Conservation (phyloP, 1,140 invertebrate species). For the Drosophila guanche region DNA sequence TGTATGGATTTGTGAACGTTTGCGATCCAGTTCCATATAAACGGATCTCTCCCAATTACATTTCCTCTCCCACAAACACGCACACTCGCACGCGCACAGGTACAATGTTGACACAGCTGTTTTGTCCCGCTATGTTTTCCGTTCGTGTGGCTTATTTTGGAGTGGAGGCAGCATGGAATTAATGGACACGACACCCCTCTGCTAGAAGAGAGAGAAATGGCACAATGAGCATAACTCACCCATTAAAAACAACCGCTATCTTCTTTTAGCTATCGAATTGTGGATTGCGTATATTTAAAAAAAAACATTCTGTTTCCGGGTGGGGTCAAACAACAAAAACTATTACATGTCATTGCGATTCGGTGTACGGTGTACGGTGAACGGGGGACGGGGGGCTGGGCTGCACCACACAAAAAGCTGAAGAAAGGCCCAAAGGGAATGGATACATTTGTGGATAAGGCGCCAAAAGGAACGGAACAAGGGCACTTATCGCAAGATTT, state of each 20-base stretch:
- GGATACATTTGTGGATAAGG: constrained; percentile 33
- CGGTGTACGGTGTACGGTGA: background rate
- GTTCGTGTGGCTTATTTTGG: too few species aligned
- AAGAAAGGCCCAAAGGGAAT: constrained; percentile 33
- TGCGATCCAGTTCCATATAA: background rate
- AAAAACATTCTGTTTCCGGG: constrained; percentile 39
- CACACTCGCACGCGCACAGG: too few species aligned
- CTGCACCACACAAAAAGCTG: constrained; percentile 1
- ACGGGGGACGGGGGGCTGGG: constrained; percentile 4
- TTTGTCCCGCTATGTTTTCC: too few species aligned
- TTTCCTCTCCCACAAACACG: background rate
- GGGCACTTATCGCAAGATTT: constrained; percentile 11
- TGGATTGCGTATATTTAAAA: constrained; percentile 43
- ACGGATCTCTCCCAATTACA: background rate
- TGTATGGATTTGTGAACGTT: too few species aligned
- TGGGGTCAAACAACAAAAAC: constrained; percentile 36
- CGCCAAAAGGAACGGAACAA: constrained; percentile 10
- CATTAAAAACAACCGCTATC: constrained; percentile 16
- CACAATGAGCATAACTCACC: background rate
- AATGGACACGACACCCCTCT: background rate
- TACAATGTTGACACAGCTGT: constrained; percentile 28
- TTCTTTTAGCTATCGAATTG: constrained; percentile 38
- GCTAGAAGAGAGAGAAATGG: too few species aligned
- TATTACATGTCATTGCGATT: constrained; percentile 25
- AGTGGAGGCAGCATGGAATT: background rate